Evolutionary conservation across 2,797 vertebrate genomes (phyloP), one percentile per base, ranked within the genome.

Genomic region (Peromyscus eremicus): DNA sequence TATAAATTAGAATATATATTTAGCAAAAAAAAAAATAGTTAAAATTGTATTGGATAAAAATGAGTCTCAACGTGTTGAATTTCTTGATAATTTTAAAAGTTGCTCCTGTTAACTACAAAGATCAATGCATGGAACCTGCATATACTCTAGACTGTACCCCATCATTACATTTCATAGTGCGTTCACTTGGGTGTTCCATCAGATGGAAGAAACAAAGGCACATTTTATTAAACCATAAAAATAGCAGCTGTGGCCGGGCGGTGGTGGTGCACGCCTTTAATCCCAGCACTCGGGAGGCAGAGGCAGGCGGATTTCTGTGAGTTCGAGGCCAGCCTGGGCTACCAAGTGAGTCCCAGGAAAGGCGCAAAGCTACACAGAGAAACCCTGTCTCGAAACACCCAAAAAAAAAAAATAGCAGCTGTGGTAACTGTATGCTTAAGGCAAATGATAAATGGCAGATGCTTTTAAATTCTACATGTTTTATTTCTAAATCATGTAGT

Each of bases 1-100:
- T 68, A 23, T 46, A 34, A 57, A 82, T 71, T 94, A 92, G 81
- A 92, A 84, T 64, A 49, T 43, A 94, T 87, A 11, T 88, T 93
- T 83, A 52, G 3, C 40, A 40, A 37, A 94, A 93, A 91, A 34
- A 32, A 52, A 52, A 52, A 52, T 12, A 52, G 34, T 57, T 68
- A 46, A 92, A 82, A 21, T 17, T 77, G n/a, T 64, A 57, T 25
- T 93, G 60, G 49, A 27, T 87, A 89, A 82, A 92, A 84, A 21
- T 75, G 23, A 37, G 52, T 76, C 57, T 87, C 87, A 81, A 52
- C 29, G 14, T 62, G 11, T 83, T 93, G 34, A 93, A 86, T 60
- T 86, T 49, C n/a, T 76, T 83, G 81, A 79, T 79, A 91, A 62
- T 49, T 71, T 84, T 91, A 82, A 95, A 95, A 87, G 66, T 88